These are phyloP conservation scores for Chrysina gloriosa DNA, from an alignment of 2,888 invertebrate species.

Conservation along the genomic window DNA sequence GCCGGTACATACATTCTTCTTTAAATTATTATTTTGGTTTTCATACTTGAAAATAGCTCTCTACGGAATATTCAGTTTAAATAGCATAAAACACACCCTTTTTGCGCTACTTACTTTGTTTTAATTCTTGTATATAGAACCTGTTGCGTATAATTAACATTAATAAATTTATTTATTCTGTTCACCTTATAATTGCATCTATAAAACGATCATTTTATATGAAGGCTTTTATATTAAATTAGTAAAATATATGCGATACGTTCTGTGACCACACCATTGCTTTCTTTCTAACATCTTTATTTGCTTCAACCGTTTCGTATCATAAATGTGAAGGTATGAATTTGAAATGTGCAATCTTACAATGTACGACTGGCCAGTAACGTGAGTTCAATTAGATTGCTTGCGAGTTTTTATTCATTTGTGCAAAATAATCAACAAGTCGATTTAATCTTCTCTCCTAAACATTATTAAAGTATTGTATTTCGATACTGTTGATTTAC, in stretches of 20 bases:
- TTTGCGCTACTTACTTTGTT: no score
- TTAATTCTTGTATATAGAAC: no score
- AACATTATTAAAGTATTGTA: conserved; percentile 3
- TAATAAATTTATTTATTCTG: no score
- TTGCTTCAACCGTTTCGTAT: neutral
- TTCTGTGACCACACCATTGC: conserved; percentile 12
- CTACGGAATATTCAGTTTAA: no score
- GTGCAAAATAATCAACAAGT: conserved; percentile 33
- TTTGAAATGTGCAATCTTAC: conserved; percentile 28
- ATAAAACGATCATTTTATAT: conserved; percentile 21
- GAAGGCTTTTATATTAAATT: neutral
- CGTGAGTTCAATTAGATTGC: conserved; percentile 30
- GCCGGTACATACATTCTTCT: no score
- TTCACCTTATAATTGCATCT: conserved; percentile 16
- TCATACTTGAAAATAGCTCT: no score
- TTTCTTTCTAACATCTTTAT: conserved; percentile 10
- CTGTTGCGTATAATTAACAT: no score
- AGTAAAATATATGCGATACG: conserved; percentile 23
- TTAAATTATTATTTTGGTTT: no score
- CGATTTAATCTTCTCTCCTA: conserved; percentile 5
- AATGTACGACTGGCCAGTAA: conserved; percentile 36
- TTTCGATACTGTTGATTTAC: conserved; percentile 13
- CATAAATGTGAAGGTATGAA: neutral
- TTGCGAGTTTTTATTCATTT: conserved; percentile 14
- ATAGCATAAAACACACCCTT: no score